Evolutionary conservation across 2,888 invertebrate genomes (phyloP).

Genomic region (Eristalis arbustorum): DNA sequence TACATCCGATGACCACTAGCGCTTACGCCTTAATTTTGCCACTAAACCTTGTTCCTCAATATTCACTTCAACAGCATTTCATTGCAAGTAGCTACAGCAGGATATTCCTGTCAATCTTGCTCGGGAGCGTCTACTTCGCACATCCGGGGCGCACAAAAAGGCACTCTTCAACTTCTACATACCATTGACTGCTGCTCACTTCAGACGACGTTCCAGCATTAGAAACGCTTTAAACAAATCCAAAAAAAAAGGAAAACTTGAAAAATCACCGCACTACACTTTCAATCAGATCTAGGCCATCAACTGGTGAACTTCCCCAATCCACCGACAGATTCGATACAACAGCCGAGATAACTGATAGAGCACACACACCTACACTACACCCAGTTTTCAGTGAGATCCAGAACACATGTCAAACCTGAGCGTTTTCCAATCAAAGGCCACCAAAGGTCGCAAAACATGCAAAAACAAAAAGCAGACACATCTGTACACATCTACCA

Average conservation of each 20-base stretch:
- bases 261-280: not conserved
- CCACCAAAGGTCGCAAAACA: conserved; percentile 4
- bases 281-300: not conserved
- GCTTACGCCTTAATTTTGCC: too few relatives aligned
- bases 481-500: not conserved
- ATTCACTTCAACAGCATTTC: too few relatives aligned
- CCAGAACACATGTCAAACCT: conserved; percentile 29
- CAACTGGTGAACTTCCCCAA: not conserved
- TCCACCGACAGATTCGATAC: not conserved
- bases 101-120: too few relatives aligned
- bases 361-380: not conserved
- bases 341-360: not conserved
- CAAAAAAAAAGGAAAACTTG: not conserved
- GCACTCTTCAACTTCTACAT: not conserved
- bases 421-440: conserved; percentile 5
- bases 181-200: not conserved
- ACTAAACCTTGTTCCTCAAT: too few relatives aligned
- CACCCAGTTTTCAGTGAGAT: conserved; percentile 20
- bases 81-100: too few relatives aligned
- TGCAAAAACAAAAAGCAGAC: not conserved
- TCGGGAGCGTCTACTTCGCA: too few relatives aligned
- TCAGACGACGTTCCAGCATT: not conserved
- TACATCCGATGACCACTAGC: too few relatives aligned
- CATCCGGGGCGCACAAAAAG: too few relatives aligned
- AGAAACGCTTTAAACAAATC: not conserved